phyloP scores from a whole-genome alignment of 2,888 invertebrate genomes.

The Lordiphosa fenestrarum region DNA sequence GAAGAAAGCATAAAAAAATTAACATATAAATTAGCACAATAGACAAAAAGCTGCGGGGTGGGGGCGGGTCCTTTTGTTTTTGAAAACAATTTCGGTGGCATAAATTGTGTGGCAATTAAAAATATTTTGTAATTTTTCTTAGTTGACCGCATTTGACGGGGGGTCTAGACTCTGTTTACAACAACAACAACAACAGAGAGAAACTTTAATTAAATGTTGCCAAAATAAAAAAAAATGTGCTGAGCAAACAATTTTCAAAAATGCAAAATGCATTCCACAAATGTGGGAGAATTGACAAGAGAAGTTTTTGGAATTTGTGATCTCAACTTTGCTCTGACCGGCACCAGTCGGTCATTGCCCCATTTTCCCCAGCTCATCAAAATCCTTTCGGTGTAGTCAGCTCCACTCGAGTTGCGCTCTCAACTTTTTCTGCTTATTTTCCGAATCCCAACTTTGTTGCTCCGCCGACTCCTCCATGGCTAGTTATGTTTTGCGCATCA shows the following conservation, averaged over 20 bases:
- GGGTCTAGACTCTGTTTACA: constrained; percentile 3
- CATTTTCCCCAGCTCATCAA: constrained; percentile 15
- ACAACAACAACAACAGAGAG: background rate
- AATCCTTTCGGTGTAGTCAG: constrained; percentile 18
- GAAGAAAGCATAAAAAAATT: constrained; percentile 39
- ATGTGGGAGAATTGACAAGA: too few species aligned
- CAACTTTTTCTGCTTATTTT: constrained; percentile 1
- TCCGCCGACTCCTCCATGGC: constrained; percentile 28
- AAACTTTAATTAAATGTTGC: constrained; percentile 29
- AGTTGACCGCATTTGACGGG: constrained; percentile 12
- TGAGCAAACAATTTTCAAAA: too few species aligned
- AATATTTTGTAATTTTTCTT: constrained; percentile 37
- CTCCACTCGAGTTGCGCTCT: constrained; percentile 52
- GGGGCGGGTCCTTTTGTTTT: constrained; percentile 49
- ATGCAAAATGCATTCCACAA: too few species aligned
- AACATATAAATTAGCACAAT: constrained; percentile 55
- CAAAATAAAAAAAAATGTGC: constrained; percentile 5
- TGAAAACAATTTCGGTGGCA: constrained; percentile 58
- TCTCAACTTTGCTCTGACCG: constrained; percentile 13
- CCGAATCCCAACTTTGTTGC: constrained; percentile 53
- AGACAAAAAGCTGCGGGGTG: constrained; percentile 31
- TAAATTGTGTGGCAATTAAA: constrained; percentile 61
- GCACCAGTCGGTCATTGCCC: constrained; percentile 28
- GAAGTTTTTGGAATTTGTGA: too few species aligned
- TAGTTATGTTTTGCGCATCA: constrained; percentile 25